Percentiles rank a stretch among this genome's conserved stretches.
These are phyloP conservation scores for Sebastiscus tertius DNA, from an alignment of 2,797 vertebrate species.

Conservation along the genomic window DNA sequence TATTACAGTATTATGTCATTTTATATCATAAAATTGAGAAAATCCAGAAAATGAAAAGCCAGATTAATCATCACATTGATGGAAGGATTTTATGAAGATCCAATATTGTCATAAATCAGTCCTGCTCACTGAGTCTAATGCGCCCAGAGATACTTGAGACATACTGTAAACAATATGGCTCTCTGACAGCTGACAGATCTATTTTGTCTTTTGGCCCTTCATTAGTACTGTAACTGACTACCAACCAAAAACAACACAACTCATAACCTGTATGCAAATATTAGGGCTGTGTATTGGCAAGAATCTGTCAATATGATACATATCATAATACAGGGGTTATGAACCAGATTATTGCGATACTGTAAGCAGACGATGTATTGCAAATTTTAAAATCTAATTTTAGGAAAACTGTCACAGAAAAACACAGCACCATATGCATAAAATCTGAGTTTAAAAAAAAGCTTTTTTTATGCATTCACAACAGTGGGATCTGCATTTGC, in stretches of 20 bases:
- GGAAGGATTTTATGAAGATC: not conserved
- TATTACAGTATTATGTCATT: fast-evolving
- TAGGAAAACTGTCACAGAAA: too few species aligned
- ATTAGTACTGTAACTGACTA: not conserved
- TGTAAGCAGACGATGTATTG: too few species aligned
- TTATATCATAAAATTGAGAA: not conserved
- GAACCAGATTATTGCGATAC: too few species aligned
- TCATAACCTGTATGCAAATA: too few species aligned
- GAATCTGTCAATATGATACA: too few species aligned
- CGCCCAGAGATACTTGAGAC: not conserved
- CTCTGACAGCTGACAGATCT: not conserved
- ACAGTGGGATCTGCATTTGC: too few species aligned
- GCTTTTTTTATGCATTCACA: too few species aligned
- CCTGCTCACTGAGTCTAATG: not conserved
- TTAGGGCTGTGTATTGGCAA: too few species aligned
- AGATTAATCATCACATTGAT: not conserved
- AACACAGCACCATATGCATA: too few species aligned
- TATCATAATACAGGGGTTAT: too few species aligned
- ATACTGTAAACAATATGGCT: not conserved
- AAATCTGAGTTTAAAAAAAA: too few species aligned
- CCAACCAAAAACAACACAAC: not conserved
- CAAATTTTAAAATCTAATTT: too few species aligned
- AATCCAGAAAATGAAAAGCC: not conserved
- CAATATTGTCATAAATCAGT: not conserved
- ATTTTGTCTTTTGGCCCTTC: not conserved